phyloP scores from a whole-genome alignment of 37 sponge, comb jelly and placozoan species.

The Chondrosia reniformis region DNA sequence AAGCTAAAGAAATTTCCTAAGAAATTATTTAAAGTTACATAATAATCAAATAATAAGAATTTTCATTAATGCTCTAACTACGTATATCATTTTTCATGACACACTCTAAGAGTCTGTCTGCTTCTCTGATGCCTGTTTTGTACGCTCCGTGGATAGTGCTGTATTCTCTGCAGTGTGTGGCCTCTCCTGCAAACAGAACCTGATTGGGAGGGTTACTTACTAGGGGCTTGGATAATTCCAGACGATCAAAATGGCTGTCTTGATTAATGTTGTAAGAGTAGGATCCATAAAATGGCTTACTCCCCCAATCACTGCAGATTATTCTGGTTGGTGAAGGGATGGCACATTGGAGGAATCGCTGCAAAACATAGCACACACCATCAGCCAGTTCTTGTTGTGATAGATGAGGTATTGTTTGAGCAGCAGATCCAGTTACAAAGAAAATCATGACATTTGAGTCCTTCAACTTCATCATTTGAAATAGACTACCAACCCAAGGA shows the following conservation, averaged over 20 bases:
- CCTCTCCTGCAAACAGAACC: slow-evolving; percentile 75
- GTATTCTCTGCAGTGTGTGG: slow-evolving; percentile 32
- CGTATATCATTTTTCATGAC: no score
- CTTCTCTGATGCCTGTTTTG: slow-evolving; percentile 56
- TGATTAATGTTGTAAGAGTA: slow-evolving; percentile 29
- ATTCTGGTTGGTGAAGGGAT: slow-evolving; percentile 13
- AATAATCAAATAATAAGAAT: no score
- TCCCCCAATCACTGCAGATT: slow-evolving; percentile 12
- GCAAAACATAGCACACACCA: slow-evolving; percentile 11
- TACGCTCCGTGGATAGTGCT: slow-evolving; percentile 62
- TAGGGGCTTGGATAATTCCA: slow-evolving; percentile 23
- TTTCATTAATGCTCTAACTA: no score
- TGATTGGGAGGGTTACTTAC: slow-evolving; percentile 38
- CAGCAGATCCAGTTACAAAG: slow-evolving; percentile 39
- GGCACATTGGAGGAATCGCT: slow-evolving; percentile 1
- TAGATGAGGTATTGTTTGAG: background rate
- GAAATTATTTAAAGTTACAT: no score
- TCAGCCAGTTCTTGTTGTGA: slow-evolving; percentile 25
- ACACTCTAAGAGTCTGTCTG: slow-evolving; percentile 31
- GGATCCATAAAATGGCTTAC: slow-evolving; percentile 32
- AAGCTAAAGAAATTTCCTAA: no score
- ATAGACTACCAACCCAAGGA: slow-evolving; percentile 22
- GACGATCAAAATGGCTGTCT: background rate
- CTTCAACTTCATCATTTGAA: background rate
- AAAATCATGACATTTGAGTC: slow-evolving; percentile 24